Percentiles rank a stretch among this genome's conserved stretches.
phyloP scores from a whole-genome alignment of 2,113 vertebrate genomes.

The Hippopotamus amphibius region DNA sequence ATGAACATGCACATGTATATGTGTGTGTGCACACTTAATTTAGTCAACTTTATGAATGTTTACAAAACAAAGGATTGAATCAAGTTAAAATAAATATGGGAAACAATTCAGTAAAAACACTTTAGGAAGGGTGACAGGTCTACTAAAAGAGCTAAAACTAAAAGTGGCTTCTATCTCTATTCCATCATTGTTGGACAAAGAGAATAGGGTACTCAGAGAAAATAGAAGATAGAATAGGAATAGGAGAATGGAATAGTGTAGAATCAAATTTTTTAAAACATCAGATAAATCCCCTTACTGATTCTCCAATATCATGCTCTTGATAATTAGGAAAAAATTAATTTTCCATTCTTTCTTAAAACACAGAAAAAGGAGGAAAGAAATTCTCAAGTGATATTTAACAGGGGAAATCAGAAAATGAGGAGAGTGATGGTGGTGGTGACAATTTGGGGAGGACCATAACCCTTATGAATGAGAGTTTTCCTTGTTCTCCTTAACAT shows the following conservation, averaged over 20 bases:
- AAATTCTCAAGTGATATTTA: neutral
- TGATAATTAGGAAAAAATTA: neutral
- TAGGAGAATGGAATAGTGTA: neutral
- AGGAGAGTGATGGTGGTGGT: neutral
- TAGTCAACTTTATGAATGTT: neutral
- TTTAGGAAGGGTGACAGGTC: neutral
- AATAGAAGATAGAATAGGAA: neutral
- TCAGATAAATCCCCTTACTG: neutral
- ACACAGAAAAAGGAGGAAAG: neutral
- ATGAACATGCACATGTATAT: no score
- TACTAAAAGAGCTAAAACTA: neutral
- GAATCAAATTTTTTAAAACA: neutral
- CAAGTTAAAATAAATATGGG: neutral
- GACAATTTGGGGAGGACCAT: neutral
- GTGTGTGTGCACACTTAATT: neutral
- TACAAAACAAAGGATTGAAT: neutral
- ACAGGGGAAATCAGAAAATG: neutral
- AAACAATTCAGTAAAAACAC: neutral
- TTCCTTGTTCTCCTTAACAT: neutral
- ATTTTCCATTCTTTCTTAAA: conserved; percentile 36
- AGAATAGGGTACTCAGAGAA: neutral
- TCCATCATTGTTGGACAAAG: neutral
- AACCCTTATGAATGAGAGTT: neutral
- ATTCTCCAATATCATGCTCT: neutral
- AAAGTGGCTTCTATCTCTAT: neutral